Conservation (phyloP, 2,888 invertebrate genomes). For the Catonia carolina region DNA sequence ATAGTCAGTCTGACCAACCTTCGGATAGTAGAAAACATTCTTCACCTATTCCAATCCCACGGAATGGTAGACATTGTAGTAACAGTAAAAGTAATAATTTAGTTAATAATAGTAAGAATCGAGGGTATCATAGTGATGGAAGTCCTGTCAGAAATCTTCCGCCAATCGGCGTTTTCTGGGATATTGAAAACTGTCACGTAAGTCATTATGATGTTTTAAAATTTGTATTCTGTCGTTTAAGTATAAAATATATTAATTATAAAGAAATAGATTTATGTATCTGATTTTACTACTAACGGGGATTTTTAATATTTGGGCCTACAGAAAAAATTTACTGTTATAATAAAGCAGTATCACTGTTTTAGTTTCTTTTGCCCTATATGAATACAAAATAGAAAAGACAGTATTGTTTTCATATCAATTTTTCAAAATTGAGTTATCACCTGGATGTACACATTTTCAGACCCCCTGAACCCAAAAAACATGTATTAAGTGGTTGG, state of each 20-base stretch:
- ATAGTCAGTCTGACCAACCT: slow-evolving; percentile 2
- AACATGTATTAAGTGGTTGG: too few relatives aligned
- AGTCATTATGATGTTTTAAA: slow-evolving; percentile 26
- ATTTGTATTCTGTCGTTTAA: slow-evolving; percentile 3
- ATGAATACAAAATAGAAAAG: too few relatives aligned
- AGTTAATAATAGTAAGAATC: too few relatives aligned
- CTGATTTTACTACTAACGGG: not conserved
- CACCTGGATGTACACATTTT: too few relatives aligned
- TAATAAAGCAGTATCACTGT: too few relatives aligned
- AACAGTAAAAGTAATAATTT: not conserved
- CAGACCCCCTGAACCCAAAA: too few relatives aligned
- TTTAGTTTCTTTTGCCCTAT: too few relatives aligned
- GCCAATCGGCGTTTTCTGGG: slow-evolving; percentile 87
- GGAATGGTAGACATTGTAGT: not conserved
- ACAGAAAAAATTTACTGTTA: too few relatives aligned
- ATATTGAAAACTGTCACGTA: slow-evolving; percentile 84
- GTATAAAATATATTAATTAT: not conserved
- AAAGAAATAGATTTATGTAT: not conserved
- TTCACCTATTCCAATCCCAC: not conserved
- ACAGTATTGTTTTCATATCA: too few relatives aligned
- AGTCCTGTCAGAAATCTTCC: slow-evolving; percentile 40
- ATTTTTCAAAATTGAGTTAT: too few relatives aligned
- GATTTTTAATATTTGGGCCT: too few relatives aligned
- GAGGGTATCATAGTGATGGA: not conserved
- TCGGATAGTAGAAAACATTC: not conserved